A percentile compares a stretch with the other conserved stretches of the same genome.
Evolutionary conservation across 2,888 invertebrate genomes (phyloP).

Genomic region (Rhagium mordax): DNA sequence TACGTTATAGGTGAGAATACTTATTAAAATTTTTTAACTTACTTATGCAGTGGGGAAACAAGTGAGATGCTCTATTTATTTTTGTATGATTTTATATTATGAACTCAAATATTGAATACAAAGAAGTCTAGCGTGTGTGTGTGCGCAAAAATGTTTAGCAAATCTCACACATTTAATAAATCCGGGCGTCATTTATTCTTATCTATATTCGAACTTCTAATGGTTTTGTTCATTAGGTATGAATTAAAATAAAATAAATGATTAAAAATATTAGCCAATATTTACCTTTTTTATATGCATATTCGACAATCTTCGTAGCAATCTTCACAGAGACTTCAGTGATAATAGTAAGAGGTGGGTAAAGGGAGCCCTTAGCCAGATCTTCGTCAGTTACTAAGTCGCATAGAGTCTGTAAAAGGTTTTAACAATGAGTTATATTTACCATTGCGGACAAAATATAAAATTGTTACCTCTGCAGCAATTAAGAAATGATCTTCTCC

Average conservation of each 20-base stretch:
- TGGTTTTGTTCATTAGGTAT: too few species aligned
- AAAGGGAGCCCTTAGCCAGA: conserved; percentile 88
- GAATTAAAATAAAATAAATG: neutral
- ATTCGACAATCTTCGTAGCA: conserved; percentile 85
- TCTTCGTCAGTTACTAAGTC: conserved; percentile 86
- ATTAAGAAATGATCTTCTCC: conserved; percentile 93
- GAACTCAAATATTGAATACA: too few species aligned
- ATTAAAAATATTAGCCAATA: neutral
- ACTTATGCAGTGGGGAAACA: too few species aligned
- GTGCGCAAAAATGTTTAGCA: too few species aligned
- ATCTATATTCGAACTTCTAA: too few species aligned
- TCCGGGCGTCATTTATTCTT: too few species aligned
- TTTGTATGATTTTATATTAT: too few species aligned
- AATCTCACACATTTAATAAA: too few species aligned
- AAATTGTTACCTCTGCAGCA: conserved; percentile 82
- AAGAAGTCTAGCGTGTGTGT: too few species aligned
- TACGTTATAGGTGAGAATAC: too few species aligned
- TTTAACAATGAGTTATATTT: neutral
- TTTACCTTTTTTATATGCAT: conserved; percentile 84
- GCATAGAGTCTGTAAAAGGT: conserved; percentile 79
- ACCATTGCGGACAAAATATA: neutral
- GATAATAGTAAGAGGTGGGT: conserved; percentile 90
- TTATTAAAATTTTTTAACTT: too few species aligned
- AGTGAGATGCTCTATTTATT: too few species aligned
- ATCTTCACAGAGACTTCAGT: conserved; percentile 90